Conservation (phyloP, 1,140 invertebrate species). For the Littorina saxatilis region DNA sequence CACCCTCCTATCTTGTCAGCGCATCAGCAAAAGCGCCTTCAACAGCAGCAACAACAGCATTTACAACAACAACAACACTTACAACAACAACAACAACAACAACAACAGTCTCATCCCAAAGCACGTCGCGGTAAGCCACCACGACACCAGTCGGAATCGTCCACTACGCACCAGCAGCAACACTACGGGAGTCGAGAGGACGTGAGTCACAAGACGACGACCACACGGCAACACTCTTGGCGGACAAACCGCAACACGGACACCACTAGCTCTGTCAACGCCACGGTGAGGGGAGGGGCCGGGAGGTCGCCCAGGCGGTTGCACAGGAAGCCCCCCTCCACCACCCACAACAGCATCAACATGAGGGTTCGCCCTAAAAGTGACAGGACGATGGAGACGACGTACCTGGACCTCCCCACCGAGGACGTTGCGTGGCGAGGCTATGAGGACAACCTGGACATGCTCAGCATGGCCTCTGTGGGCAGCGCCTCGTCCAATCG, state of each 20-base stretch:
- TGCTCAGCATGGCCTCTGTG: background rate
- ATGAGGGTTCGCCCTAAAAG: background rate
- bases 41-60: constrained; percentile 12
- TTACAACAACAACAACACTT: constrained; percentile 13
- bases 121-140: too few relatives aligned
- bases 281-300: background rate
- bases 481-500: background rate
- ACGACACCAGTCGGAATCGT: too few relatives aligned
- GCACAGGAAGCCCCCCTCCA: background rate
- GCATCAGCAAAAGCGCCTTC: constrained; percentile 6
- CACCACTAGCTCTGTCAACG: constrained; percentile 18
- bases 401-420: background rate
- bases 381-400: background rate
- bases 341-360: background rate
- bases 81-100: constrained; percentile 11
- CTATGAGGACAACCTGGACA: background rate
- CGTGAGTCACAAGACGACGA: background rate
- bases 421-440: background rate
- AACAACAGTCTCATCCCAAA: too few relatives aligned
- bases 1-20: background rate
- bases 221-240: background rate
- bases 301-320: background rate
- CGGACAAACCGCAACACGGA: background rate
- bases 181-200: constrained; percentile 7
- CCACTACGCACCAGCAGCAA: background rate